Evolutionary conservation across 2,113 vertebrate genomes (phyloP), one percentile per base, ranked within the genome.

Genomic region (Zosterops lateralis): DNA sequence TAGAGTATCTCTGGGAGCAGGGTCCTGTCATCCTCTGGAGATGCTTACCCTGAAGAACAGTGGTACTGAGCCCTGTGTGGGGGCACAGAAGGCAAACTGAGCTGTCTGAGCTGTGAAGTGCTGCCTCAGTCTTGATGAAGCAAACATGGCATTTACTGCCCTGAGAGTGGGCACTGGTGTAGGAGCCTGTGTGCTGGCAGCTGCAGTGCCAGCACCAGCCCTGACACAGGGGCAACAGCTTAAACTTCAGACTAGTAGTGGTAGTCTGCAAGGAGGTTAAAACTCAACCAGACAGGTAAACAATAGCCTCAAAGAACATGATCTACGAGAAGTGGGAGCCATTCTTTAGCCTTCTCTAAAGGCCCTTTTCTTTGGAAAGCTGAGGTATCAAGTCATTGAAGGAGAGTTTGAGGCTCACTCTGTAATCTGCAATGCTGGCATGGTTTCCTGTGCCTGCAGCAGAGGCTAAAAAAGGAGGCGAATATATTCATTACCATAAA

Each of bases 401-500:
- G 67, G 65, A 53, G 70, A 70, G 67, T 85, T 87, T 83, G 64
- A 96, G 40, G 78, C 36, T 47, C 70, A 32, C 64, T 89, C 42
- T 47, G 44, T 42, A 58, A 67, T 74, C 81, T 89, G 34, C 81
- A 85, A 18, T 12, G 3, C 67, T 93, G 74, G 92, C 81, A 64
- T 4, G 31, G 36, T 36, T 90, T 90, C 60, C 84, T 38, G 60
- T 64, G 82, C 87, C 95, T 80, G 53, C 60, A 92, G 78, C 66
- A 93, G 67, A 83, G 64, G 36, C 95, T 93, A 93, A 95, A 96
- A 95, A 91, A 95, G 96, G 91, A 95, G 84, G 95, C 67, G 87
- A 85, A 80, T 92, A 74, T 85, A 85, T 89, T 90, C 56, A 83
- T 95, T 86, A 85, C 82, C 82, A 88, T 87, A 74, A 92, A 95